These are phyloP conservation scores for Drosophila emarginata DNA, from an alignment of 2,888 invertebrate species.

Conservation along the genomic window DNA sequence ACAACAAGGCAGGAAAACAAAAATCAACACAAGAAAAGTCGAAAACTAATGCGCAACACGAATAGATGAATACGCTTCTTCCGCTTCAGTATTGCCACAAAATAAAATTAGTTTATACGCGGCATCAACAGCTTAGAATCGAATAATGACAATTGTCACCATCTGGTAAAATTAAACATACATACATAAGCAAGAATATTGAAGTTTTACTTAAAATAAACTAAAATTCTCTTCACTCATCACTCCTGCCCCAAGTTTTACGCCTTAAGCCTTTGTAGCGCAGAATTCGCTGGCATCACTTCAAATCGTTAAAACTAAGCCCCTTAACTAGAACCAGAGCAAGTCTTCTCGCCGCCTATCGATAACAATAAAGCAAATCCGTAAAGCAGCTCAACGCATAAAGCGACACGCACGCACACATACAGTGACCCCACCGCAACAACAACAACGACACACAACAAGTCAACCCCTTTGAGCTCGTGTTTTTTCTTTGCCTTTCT, in stretches of 20 bases:
- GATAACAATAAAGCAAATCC: conserved; percentile 35
- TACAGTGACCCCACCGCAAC: not conserved
- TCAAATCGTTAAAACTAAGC: no score
- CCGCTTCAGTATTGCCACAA: not conserved
- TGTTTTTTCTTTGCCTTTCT: not conserved
- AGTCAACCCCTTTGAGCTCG: conserved; percentile 6
- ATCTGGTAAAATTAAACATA: not conserved
- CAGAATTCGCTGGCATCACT: no score
- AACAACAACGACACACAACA: not conserved
- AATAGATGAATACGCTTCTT: conserved; percentile 6
- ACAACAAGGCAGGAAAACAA: conserved; percentile 13
- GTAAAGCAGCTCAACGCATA: conserved; percentile 41
- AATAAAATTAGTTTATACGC: not conserved
- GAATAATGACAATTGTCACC: conserved; percentile 12
- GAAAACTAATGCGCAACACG: conserved; percentile 20
- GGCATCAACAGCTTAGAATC: not conserved
- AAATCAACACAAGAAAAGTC: conserved; percentile 7
- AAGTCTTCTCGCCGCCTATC: not conserved
- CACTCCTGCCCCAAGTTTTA: no score
- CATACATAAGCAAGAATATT: no score
- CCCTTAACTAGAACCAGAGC: no score
- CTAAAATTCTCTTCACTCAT: no score
- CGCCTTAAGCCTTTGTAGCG: no score
- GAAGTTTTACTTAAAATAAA: no score
- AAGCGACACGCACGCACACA: conserved; percentile 53